phyloP scores from a whole-genome alignment of 2,113 vertebrate species.

The Noturus placidus region DNA sequence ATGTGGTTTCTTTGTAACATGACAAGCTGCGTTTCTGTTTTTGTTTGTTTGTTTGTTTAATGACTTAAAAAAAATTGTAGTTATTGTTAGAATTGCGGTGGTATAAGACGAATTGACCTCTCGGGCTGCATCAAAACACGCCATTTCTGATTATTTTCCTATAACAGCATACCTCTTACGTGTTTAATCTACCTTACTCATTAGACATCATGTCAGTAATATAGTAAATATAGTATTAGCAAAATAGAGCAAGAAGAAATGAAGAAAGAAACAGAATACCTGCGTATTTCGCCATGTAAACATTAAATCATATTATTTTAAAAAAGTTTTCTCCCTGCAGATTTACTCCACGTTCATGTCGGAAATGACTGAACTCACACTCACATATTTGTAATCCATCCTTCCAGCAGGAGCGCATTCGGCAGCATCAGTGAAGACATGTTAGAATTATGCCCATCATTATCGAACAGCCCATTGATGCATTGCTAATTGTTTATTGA shows the following conservation, averaged over 20 bases:
- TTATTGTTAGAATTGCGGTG: not conserved
- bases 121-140: not conserved
- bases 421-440: conserved; percentile 70
- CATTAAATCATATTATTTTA: not conserved
- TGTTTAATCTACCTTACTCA: not conserved
- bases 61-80: not conserved
- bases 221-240: not conserved
- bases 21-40: not conserved
- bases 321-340: not conserved
- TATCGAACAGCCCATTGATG: conserved; percentile 77
- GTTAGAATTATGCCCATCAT: conserved; percentile 78
- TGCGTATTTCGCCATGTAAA: not conserved
- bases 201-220: not conserved
- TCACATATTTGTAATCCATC: conserved; percentile 72
- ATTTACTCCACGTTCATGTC: conserved; percentile 2
- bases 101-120: not conserved
- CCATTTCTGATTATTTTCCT: not conserved
- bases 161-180: not conserved
- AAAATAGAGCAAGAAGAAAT: not conserved
- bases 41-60: too few species aligned
- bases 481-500: conserved; percentile 75
- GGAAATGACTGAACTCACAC: conserved; percentile 60
- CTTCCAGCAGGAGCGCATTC: conserved; percentile 66
- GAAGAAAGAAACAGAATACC: not conserved
- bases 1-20: not conserved